Conservation (phyloP, 2,888 invertebrate genomes). For the Spialia ferax region DNA sequence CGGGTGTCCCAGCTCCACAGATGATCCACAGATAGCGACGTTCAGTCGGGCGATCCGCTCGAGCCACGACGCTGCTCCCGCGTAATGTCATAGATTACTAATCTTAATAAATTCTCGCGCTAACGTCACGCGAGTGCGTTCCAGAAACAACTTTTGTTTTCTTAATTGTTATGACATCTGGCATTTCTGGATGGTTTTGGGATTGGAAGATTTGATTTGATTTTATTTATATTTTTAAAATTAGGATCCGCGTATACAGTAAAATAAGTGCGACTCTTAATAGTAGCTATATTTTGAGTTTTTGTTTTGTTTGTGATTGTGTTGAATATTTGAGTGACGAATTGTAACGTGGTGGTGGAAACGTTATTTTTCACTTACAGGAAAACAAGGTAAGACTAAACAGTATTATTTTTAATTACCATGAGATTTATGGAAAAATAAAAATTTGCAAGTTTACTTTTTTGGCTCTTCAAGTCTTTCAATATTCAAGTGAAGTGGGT, state of each 20-base stretch:
- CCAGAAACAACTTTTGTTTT: constrained; percentile 34
- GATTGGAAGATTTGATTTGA: not conserved
- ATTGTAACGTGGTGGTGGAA: not conserved
- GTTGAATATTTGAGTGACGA: constrained; percentile 1
- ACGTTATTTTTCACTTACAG: not conserved
- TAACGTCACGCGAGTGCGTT: constrained; percentile 43
- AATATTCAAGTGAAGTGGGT: no score
- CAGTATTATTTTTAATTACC: no score
- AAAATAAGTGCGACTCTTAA: not conserved
- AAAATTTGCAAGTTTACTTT: no score
- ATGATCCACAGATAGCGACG: constrained; percentile 10
- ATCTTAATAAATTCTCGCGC: constrained; percentile 43
- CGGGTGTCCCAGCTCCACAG: constrained; percentile 40
- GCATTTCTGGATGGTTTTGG: constrained; percentile 2
- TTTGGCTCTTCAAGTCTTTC: no score
- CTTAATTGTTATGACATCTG: constrained; percentile 8
- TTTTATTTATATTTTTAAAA: not conserved
- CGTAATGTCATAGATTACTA: constrained; percentile 48
- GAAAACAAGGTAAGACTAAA: constrained; percentile 1
- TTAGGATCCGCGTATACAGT: not conserved
- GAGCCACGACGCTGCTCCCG: constrained; percentile 54
- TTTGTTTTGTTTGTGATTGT: constrained; percentile 9
- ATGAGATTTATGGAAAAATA: no score
- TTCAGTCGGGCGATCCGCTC: constrained; percentile 56
- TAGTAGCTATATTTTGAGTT: not conserved